Conservation (phyloP, 2,113 vertebrate genomes). For the Turdus rufiventris region DNA sequence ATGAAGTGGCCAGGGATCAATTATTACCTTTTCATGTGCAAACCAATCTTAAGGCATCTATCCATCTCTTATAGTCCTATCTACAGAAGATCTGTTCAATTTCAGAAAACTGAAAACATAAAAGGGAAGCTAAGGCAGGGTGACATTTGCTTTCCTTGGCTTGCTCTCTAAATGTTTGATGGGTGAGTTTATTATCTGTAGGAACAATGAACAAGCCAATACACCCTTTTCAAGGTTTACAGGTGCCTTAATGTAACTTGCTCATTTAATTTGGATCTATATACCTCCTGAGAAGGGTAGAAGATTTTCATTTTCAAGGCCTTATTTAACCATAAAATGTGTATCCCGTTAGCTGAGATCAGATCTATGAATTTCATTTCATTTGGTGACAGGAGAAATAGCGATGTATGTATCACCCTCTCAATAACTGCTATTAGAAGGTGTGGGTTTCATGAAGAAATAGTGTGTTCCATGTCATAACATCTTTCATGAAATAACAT, state of each 20-base stretch:
- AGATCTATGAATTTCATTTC: constrained; percentile 50
- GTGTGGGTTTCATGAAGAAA: constrained; percentile 11
- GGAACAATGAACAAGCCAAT: constrained; percentile 7
- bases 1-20: neutral
- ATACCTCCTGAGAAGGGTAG: constrained; percentile 10
- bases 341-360: neutral
- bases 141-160: neutral
- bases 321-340: constrained; percentile 42
- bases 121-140: neutral
- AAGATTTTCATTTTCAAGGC: constrained; percentile 55
- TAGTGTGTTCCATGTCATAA: neutral
- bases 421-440: constrained; percentile 22
- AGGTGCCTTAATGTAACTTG: constrained; percentile 10
- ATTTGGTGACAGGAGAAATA: constrained; percentile 27
- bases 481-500: neutral
- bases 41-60: neutral
- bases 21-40: constrained; percentile 4
- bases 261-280: constrained; percentile 51
- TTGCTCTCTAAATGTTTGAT: neutral
- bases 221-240: constrained; percentile 35
- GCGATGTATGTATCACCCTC: neutral
- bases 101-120: neutral
- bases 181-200: neutral
- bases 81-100: neutral
- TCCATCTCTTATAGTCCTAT: neutral